A percentile compares a stretch with the other conserved stretches of the same genome.
These are phyloP conservation scores for Gortyna flavago DNA, from an alignment of 2,888 invertebrate species.

Conservation along the genomic window DNA sequence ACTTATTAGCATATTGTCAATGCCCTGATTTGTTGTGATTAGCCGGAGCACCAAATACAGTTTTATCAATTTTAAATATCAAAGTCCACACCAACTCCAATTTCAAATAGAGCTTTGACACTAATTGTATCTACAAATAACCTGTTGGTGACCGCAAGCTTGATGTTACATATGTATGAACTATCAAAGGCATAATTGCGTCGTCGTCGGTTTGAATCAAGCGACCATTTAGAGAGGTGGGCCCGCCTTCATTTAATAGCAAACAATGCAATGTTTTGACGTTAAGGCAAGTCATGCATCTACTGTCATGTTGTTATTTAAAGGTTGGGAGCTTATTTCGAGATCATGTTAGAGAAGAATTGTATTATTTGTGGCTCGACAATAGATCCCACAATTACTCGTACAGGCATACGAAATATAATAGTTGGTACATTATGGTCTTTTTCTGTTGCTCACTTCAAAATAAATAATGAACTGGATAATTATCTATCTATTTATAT, in stretches of 20 bases:
- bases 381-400: not conserved
- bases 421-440: too few species aligned
- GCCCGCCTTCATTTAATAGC: conserved; percentile 60
- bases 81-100: conserved; percentile 25
- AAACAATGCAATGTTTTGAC: conserved; percentile 68
- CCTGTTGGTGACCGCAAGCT: conserved; percentile 38
- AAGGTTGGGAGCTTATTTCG: conserved; percentile 28
- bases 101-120: conserved; percentile 39
- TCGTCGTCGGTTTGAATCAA: conserved; percentile 57
- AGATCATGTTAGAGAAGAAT: not conserved
- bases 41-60: conserved; percentile 9
- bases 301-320: conserved; percentile 32
- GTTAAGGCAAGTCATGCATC: conserved; percentile 34
- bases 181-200: conserved; percentile 57
- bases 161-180: conserved; percentile 48
- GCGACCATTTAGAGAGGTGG: conserved; percentile 64
- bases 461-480: not conserved
- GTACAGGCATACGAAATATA: too few species aligned
- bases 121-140: conserved; percentile 52
- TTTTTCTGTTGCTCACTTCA: not conserved
- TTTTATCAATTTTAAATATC: conserved; percentile 31
- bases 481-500: not conserved
- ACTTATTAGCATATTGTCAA: not conserved
- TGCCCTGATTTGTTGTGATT: not conserved
- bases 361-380: not conserved